These are phyloP conservation scores for Antigone vipio DNA, from an alignment of 2,113 vertebrate species.

Conservation along the genomic window DNA sequence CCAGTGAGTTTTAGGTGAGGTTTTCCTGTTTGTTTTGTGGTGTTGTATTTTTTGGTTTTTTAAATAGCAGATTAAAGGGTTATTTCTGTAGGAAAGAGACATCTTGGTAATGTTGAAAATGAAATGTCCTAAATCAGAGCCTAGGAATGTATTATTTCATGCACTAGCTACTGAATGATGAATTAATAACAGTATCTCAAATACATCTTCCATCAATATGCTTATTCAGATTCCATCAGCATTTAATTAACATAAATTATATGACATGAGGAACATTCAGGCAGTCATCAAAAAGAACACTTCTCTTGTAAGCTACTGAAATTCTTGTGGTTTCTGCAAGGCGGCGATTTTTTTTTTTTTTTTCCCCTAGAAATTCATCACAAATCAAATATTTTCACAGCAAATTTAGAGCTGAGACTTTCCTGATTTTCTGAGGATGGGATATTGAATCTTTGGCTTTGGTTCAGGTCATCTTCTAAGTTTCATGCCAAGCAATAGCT, in stretches of 20 bases:
- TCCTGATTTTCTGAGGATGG: neutral
- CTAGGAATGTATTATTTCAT: slow-evolving; percentile 55
- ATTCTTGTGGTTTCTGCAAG: slow-evolving; percentile 7
- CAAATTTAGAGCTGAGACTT: neutral
- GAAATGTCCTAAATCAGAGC: slow-evolving; percentile 38
- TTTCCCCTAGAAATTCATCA: neutral
- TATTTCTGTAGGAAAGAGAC: slow-evolving; percentile 6
- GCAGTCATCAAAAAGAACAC: slow-evolving; percentile 23
- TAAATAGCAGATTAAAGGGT: neutral
- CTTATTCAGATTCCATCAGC: slow-evolving; percentile 59
- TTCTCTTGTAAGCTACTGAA: neutral
- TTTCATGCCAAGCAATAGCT: neutral
- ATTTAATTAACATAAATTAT: slow-evolving; percentile 69
- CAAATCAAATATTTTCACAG: slow-evolving; percentile 5
- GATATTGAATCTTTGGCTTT: neutral
- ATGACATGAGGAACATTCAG: slow-evolving; percentile 24
- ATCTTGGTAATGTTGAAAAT: neutral
- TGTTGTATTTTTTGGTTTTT: neutral
- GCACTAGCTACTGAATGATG: slow-evolving; percentile 56
- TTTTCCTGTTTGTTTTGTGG: neutral
- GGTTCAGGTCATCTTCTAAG: neutral
- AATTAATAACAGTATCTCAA: slow-evolving; percentile 68
- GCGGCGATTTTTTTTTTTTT: neutral
- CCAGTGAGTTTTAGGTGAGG: neutral
- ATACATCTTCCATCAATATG: slow-evolving; percentile 62